A percentile compares a stretch with the other conserved stretches of the same genome.
These are phyloP conservation scores for Daphoenositta chrysoptera DNA, from an alignment of 2,113 vertebrate genomes.

Conservation along the genomic window DNA sequence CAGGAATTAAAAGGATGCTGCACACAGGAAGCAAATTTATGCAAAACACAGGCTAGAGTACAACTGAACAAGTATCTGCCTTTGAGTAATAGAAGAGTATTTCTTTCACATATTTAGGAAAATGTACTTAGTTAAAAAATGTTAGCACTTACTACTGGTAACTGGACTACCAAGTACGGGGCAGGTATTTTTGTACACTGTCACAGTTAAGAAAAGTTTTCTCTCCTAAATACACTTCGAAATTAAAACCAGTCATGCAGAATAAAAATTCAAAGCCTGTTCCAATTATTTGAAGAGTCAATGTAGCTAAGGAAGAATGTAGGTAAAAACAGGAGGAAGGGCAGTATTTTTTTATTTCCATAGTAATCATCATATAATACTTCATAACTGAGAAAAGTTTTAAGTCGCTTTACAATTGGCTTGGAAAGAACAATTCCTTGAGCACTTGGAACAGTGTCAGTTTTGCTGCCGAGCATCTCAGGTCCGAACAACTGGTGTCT, in stretches of 20 bases:
- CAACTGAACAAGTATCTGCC: neutral
- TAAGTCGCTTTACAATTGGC: neutral
- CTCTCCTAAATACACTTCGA: neutral
- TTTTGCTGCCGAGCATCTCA: neutral
- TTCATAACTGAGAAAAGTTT: neutral
- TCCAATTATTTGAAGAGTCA: neutral
- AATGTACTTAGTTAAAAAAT: neutral
- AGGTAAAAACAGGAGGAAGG: neutral
- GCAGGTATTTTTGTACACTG: neutral
- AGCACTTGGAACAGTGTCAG: neutral
- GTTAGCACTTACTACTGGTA: neutral
- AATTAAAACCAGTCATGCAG: neutral
- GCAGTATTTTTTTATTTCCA: neutral
- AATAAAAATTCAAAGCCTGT: neutral
- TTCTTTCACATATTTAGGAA: neutral
- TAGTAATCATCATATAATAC: neutral
- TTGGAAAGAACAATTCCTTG: neutral
- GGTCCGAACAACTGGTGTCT: neutral
- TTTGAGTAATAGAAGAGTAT: neutral
- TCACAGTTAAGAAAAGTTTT: neutral
- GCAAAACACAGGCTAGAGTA: neutral
- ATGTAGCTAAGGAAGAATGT: neutral
- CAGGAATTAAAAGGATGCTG: neutral
- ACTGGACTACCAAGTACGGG: neutral
- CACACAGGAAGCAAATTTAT: neutral